Conservation (phyloP, 1,140 invertebrate genomes). For the Medauroidea extradentata region DNA sequence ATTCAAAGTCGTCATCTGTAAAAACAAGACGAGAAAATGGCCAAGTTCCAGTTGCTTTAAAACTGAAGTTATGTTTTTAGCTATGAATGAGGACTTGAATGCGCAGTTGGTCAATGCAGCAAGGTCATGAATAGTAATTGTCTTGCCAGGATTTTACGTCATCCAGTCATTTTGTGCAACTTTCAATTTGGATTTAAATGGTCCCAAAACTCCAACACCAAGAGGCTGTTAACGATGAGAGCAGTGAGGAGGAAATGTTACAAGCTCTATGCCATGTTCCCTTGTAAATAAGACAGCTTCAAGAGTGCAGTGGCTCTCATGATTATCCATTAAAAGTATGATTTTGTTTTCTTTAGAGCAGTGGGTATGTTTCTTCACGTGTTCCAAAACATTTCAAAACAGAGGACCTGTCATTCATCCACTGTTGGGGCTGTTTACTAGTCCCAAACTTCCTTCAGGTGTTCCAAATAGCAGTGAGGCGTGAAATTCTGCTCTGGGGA, state of each 20-base stretch:
- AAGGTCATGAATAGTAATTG: slow-evolving; percentile 10
- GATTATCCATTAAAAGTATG: slow-evolving; percentile 40
- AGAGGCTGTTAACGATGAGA: slow-evolving; percentile 32
- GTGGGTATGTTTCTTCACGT: slow-evolving; percentile 26
- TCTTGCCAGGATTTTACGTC: slow-evolving; percentile 20
- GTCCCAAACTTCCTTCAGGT: slow-evolving; percentile 24
- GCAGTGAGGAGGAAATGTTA: slow-evolving; percentile 34
- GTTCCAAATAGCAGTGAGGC: slow-evolving; percentile 29
- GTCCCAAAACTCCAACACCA: slow-evolving; percentile 33
- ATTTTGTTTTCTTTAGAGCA: slow-evolving; percentile 30
- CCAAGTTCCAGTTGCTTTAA: neutral
- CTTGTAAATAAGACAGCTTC: slow-evolving; percentile 24
- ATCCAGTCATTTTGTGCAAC: slow-evolving; percentile 21
- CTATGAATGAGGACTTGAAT: neutral
- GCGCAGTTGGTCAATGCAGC: neutral
- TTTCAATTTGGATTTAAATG: slow-evolving; percentile 30
- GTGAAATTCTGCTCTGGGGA: slow-evolving; percentile 29
- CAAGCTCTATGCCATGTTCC: slow-evolving; percentile 25
- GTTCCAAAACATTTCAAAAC: slow-evolving; percentile 26
- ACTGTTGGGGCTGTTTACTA: slow-evolving; percentile 6
- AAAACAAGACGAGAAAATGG: neutral
- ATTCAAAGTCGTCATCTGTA: too few species aligned
- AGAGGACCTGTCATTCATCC: slow-evolving; percentile 8
- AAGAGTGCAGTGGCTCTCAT: slow-evolving; percentile 34
- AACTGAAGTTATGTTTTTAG: neutral